Percentiles rank a stretch among this genome's conserved stretches.
Conservation (phyloP, 2,113 vertebrate species). For the Aleadryas rufinucha region DNA sequence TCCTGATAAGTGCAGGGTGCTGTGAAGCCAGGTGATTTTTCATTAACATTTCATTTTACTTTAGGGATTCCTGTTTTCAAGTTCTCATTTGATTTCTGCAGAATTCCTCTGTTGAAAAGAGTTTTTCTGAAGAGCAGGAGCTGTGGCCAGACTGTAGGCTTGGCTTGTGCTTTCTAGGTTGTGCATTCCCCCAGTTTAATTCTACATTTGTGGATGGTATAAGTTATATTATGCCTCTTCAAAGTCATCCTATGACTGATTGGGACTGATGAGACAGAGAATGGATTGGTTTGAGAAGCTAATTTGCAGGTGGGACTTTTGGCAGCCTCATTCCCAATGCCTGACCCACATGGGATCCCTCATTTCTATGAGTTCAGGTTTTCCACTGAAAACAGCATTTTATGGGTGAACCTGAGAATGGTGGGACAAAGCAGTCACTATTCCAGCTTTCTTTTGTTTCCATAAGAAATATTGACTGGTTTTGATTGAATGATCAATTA, state of each 20-base stretch:
- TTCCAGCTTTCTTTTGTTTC: neutral
- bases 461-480: neutral
- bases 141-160: neutral
- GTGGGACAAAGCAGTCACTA: neutral
- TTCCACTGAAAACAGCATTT: neutral
- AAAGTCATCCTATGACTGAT: neutral
- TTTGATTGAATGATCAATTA: neutral
- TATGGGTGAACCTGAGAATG: neutral
- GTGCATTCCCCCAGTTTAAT: neutral
- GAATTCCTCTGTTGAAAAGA: neutral
- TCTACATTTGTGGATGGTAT: neutral
- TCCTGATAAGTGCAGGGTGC: neutral
- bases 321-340: neutral
- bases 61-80: neutral
- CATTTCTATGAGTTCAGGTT: neutral
- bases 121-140: neutral
- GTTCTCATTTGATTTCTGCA: neutral
- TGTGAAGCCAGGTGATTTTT: neutral
- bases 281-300: neutral
- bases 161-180: neutral
- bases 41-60: neutral
- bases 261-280: neutral
- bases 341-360: neutral
- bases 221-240: neutral
- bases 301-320: neutral